Evolutionary conservation across 2,113 vertebrate species (phyloP), one percentile per base, ranked within the genome.

Genomic region (Erythrocercus mccallii): DNA sequence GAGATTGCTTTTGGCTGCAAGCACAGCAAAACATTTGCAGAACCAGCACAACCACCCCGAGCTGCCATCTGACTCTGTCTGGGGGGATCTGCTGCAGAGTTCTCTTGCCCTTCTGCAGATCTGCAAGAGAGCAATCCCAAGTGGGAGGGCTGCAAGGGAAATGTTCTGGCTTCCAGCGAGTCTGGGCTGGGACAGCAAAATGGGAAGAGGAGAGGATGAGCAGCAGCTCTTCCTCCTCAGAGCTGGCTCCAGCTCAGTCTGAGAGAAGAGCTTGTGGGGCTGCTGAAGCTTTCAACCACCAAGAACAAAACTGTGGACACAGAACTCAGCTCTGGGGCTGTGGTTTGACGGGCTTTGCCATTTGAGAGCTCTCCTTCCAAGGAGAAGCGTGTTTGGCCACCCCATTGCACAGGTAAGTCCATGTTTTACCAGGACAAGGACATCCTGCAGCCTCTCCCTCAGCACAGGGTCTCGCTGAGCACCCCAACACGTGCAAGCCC

Each of bases 1-100:
- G 40, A 71, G 74, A 22, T 11, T 27, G 50, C 35, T 86, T 80
- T 69, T 74, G 93, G 88, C 90, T 88, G 70, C 38, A 6, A 73
- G 54, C 23, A n/a, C 51, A 65, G 68, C 3, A 17, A 35, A 17
- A 42, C 53, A 50, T 77, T 54, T 72, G 21, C 81, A 82, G n/a
- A 71, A 50, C 4, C 57, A 68, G 30, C 33, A 23, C 31, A 42
- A 24, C 4, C 68, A 73, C 60, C 88, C 83, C 20, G 74, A 73
- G 86, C 81, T 80, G 82, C 86, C 79, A 42, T 23, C 89, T 90
- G 91, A 90, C 57, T 74, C 56, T 58, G 6, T 62, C 94, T 85
- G 78, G 83, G 48, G 48, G 45, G 44, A 28, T 37, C 60, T 81
- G 70, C 81, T 57, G 64, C 61, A 9, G 12, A 76, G 42, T 3